These are phyloP conservation scores for Takifugu rubripes DNA, from an alignment of 2,797 vertebrate genomes.

Conservation along the genomic window DNA sequence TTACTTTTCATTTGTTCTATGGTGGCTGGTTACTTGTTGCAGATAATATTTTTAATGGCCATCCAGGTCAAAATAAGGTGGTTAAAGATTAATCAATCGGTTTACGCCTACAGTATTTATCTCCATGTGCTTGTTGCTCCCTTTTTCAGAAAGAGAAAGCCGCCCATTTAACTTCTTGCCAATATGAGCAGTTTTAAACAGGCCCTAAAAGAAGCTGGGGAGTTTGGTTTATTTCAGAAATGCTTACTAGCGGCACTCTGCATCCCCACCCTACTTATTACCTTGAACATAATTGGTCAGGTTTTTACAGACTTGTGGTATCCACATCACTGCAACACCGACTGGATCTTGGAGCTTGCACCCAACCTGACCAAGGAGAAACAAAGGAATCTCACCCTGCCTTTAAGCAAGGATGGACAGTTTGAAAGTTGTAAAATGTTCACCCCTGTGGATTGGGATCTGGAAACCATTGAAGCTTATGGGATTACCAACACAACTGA, in stretches of 20 bases:
- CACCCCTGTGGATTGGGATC: constrained; percentile 4
- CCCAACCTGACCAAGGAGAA: background rate
- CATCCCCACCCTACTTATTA: too few species aligned
- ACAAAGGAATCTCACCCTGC: constrained; percentile 1
- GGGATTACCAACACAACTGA: constrained; percentile 1
- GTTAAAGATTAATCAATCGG: too few species aligned
- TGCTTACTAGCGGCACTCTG: too few species aligned
- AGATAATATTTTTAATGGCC: too few species aligned
- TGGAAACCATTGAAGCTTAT: background rate
- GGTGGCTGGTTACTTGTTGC: too few species aligned
- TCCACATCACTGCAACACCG: constrained; percentile 3
- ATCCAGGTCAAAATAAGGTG: too few species aligned
- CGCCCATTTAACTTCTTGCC: too few species aligned
- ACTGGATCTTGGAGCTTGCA: constrained; percentile 3
- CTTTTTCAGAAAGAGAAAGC: too few species aligned
- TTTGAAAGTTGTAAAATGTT: constrained; percentile 4
- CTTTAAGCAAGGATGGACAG: background rate
- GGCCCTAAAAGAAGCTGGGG: background rate
- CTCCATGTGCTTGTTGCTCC: too few species aligned
- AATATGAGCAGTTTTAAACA: background rate
- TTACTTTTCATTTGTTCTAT: too few species aligned
- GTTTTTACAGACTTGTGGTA: background rate
- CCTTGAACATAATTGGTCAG: background rate
- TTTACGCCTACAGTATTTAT: too few species aligned
- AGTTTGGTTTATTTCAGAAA: constrained; percentile 3